Evolutionary conservation across 2,113 vertebrate species (phyloP), one percentile per base, ranked within the genome.

Genomic region (Notarius quadriscutis): DNA sequence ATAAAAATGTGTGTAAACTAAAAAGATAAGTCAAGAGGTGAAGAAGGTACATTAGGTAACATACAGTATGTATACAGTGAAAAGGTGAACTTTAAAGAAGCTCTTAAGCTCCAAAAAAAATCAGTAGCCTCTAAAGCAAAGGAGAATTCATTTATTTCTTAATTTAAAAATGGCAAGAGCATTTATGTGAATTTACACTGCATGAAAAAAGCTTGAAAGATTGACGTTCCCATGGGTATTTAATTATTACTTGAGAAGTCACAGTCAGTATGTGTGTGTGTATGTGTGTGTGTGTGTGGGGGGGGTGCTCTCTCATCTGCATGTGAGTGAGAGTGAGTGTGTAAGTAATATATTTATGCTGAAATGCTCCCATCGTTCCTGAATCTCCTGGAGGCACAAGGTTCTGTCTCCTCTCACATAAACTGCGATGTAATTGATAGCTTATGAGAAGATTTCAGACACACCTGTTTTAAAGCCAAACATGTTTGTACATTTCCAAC

Each of bases 401-500:
- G 10, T 83, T 53, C 81, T 4, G 20, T 41, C 79, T 60, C 79
- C 34, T 83, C 12, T 83, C 81, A 67, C 41, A 67, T 83, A 51
- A 83, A 83, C 60, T 0, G 25, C 25, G 2, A 10, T 51, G 25
- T 83, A 83, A 83, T 62, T 83, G 62, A 30, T 51, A 83, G 62
- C 62, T 67, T 67, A 67, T 67, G n/a, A 75, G 81, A 87, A 48
- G 78, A 81, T 55, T 84, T 78, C 11, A n/a, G 53, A 41, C 63
- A 62, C 50, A 83, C 65, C 87, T 67, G 69, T 65, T 34, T 58
- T 7, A 79, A 84, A 84, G 79, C 83, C 79, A 25, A 41, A 48
- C 74, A 62, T 57, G 57, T 27, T 81, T 71, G 67, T 77, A 41
- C 86, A 65, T 69, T 81, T 60, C 84, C 78, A 89, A 77, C 51